Conservation (phyloP, 2,113 vertebrate genomes). For the Puffinus mauretanicus region DNA sequence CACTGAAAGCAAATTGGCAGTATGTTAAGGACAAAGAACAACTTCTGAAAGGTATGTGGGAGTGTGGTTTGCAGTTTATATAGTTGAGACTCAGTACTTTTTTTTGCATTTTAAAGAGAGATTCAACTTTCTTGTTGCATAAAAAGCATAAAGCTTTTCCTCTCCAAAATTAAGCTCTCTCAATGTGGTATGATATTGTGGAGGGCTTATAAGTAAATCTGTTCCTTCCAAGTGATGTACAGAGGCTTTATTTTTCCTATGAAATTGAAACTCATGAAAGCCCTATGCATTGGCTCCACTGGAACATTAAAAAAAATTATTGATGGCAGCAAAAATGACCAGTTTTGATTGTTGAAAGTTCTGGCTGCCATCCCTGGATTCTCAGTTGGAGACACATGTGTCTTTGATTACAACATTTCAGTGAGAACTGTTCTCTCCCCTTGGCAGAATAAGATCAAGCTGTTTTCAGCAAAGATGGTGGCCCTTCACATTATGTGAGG, state of each 20-base stretch:
- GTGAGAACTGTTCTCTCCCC: neutral
- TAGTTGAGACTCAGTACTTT: neutral
- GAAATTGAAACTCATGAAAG: neutral
- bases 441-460: neutral
- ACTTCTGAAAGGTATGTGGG: constrained; percentile 73
- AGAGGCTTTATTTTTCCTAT: neutral
- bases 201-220: neutral
- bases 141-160: neutral
- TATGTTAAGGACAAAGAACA: constrained; percentile 71
- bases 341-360: neutral
- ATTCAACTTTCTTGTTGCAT: neutral
- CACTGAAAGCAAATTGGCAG: constrained; percentile 70
- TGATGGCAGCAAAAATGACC: neutral
- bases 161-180: neutral
- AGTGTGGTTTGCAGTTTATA: neutral
- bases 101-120: neutral
- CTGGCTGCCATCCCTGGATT: neutral
- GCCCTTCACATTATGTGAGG: neutral
- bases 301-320: neutral
- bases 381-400: neutral
- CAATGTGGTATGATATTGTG: neutral
- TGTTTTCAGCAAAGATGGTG: neutral
- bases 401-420: neutral
- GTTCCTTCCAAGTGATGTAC: neutral
- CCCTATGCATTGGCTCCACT: neutral